Conservation (phyloP, 2,113 vertebrate species). For the Lanius collurio region DNA sequence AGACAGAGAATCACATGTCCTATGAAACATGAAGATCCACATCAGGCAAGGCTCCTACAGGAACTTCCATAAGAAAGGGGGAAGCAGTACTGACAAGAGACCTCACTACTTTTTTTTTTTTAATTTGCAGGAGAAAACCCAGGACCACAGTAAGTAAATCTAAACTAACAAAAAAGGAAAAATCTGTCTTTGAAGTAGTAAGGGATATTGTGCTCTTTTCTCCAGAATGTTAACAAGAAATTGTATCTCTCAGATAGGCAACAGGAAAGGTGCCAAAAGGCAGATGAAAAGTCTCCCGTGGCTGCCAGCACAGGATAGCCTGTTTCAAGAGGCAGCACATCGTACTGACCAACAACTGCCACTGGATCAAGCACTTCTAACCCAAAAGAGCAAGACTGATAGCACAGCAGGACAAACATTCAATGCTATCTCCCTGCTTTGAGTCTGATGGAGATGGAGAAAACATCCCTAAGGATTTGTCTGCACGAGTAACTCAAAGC, state of each 20-base stretch:
- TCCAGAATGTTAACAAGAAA: neutral
- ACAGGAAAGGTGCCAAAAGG: neutral
- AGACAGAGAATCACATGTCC: neutral
- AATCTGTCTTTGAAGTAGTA: neutral
- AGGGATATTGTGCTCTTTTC: neutral
- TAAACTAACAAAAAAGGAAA: neutral
- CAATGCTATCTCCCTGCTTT: neutral
- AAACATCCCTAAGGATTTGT: neutral
- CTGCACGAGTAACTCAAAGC: neutral
- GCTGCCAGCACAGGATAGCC: neutral
- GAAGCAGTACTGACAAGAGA: neutral
- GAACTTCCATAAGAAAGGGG: neutral
- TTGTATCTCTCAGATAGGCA: rapidly evolving
- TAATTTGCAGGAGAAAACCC: neutral
- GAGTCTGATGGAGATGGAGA: neutral
- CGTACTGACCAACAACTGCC: neutral
- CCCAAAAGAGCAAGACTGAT: neutral
- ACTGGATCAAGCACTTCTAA: neutral
- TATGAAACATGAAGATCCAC: neutral
- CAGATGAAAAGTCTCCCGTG: neutral
- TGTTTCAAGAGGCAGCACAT: neutral
- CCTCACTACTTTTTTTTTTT: neutral
- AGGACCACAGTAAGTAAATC: neutral
- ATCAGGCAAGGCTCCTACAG: neutral
- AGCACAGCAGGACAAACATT: neutral